Evolutionary conservation across 30 jellyfish, hydroid and myxozoan species (phyloP).

Genomic region (Cassiopea andromeda): DNA sequence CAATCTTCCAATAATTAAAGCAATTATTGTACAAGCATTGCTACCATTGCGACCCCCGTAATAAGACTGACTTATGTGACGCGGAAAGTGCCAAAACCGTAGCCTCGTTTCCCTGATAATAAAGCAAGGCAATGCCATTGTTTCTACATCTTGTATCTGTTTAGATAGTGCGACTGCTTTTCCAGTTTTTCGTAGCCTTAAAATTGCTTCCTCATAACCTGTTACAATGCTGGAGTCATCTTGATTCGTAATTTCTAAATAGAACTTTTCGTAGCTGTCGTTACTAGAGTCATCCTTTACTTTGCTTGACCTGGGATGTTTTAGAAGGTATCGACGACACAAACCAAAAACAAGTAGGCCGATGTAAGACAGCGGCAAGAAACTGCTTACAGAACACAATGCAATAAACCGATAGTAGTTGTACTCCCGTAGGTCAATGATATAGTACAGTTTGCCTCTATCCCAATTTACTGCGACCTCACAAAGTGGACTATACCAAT

Average conservation of each 20-base stretch:
- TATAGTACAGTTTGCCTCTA: background rate
- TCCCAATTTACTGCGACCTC: conserved; percentile 65
- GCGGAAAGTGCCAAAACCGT: conserved; percentile 92
- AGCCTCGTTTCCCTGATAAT: conserved; percentile 56
- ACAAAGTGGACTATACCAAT: conserved; percentile 85
- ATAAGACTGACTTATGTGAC: conserved; percentile 89
- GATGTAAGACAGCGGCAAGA: conserved; percentile 71
- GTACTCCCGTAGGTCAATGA: conserved; percentile 70
- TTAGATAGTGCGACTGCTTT: conserved; percentile 6
- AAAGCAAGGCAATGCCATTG: conserved; percentile 68
- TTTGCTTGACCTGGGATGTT: background rate
- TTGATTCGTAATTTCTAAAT: conserved; percentile 11
- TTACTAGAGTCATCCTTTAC: background rate
- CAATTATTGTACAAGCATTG: conserved; percentile 95
- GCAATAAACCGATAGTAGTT: conserved; percentile 71
- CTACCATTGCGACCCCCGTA: conserved; percentile 99
- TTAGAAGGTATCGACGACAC: conserved; percentile 42
- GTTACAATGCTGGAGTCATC: conserved; percentile 53
- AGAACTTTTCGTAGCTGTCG: conserved; percentile 18
- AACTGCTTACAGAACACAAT: conserved; percentile 75
- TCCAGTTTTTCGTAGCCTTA: conserved; percentile 43
- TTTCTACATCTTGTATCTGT: conserved; percentile 44
- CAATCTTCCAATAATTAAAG: conserved; percentile 91
- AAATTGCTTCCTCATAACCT: conserved; percentile 65
- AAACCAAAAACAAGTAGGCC: conserved; percentile 54